Evolutionary conservation across 2,113 vertebrate species (phyloP).

Genomic region (Amphiprion ocellaris): DNA sequence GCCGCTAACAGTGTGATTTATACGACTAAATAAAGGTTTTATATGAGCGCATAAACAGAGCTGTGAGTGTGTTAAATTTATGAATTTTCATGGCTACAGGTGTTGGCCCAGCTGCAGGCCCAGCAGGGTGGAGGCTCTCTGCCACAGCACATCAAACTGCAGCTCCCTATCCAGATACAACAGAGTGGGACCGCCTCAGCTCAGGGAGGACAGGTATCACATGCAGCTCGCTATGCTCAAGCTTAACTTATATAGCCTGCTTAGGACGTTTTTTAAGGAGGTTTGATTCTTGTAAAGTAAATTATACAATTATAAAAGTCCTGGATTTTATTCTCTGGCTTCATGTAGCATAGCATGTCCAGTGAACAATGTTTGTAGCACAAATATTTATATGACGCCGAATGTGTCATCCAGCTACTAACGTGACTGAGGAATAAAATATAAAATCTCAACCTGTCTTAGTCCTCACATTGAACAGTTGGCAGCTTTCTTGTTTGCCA

Average conservation of each 20-base stretch:
- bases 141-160: constrained; percentile 91
- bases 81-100: constrained; percentile 54
- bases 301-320: not conserved
- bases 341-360: not conserved
- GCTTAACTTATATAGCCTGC: not conserved
- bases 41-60: not conserved
- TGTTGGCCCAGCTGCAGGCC: constrained; percentile 90
- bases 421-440: not conserved
- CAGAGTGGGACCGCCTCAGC: constrained; percentile 81
- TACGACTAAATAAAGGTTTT: not conserved
- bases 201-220: constrained; percentile 77
- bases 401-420: not conserved
- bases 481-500: too few relatives aligned
- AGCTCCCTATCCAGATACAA: constrained; percentile 91
- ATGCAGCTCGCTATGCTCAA: not conserved
- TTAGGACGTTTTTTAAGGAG: not conserved
- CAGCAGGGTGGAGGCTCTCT: constrained; percentile 87
- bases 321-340: not conserved
- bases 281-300: not conserved
- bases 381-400: not conserved
- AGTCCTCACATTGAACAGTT: too few relatives aligned
- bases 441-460: not conserved
- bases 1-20: too few relatives aligned
- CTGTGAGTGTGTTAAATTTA: constrained; percentile 1
- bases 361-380: not conserved